phyloP scores from a whole-genome alignment of 2,797 vertebrate species.

The Vireo griseus region DNA sequence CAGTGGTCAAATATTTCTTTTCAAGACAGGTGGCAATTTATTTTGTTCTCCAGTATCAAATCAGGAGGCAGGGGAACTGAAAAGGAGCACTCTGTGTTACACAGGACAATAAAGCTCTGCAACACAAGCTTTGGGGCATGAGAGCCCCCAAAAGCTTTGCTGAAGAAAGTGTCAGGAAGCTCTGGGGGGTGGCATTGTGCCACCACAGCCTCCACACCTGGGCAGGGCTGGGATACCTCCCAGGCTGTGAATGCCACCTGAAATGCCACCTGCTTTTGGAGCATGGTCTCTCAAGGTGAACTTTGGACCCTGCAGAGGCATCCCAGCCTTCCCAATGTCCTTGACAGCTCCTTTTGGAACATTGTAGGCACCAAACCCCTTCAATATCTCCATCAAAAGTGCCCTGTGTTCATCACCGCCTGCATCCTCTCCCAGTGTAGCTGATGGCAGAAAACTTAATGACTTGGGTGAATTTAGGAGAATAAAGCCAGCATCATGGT shows the following conservation, averaged over 20 bases:
- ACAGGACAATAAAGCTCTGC: not conserved
- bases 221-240: not conserved
- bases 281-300: not conserved
- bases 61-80: not conserved
- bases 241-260: not conserved
- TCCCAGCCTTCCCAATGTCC: not conserved
- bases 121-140: not conserved
- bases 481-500: fast-evolving
- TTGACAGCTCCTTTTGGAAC: not conserved
- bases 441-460: not conserved
- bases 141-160: not conserved
- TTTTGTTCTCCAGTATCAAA: not conserved
- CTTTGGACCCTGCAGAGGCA: not conserved
- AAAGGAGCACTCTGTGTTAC: not conserved
- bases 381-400: not conserved
- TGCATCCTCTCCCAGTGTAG: not conserved
- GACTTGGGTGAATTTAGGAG: not conserved
- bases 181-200: not conserved
- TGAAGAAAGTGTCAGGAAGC: not conserved
- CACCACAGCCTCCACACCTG: not conserved
- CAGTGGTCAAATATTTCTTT: not conserved
- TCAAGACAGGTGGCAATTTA: not conserved
- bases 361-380: not conserved
- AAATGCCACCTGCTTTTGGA: not conserved
- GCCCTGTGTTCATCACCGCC: fast-evolving